Conservation (phyloP, 2,888 invertebrate genomes). For the Eustalomyia histrio region DNA sequence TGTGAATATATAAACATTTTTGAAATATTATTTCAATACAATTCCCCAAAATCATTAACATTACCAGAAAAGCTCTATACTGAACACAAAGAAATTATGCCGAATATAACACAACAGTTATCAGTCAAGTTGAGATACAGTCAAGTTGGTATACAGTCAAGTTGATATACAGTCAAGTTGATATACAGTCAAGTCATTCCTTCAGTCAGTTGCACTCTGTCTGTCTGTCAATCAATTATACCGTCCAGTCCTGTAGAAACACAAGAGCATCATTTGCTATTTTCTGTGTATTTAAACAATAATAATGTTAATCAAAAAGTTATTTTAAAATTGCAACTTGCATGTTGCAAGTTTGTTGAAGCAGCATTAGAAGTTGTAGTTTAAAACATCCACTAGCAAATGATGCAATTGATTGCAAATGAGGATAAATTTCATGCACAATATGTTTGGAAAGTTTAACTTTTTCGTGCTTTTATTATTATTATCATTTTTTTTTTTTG, state of each 20-base stretch:
- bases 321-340: slow-evolving; percentile 26
- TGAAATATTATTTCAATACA: not conserved
- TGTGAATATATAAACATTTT: not conserved
- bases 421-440: slow-evolving; percentile 58
- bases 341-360: not conserved
- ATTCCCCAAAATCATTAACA: not conserved
- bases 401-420: slow-evolving; percentile 61
- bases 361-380: not conserved
- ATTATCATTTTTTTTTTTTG: not conserved
- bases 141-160: slow-evolving; percentile 13
- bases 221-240: slow-evolving; percentile 39
- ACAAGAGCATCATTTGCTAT: slow-evolving; percentile 12
- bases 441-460: slow-evolving; percentile 43
- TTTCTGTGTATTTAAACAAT: slow-evolving; percentile 47
- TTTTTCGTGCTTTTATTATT: not conserved
- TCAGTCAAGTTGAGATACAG: slow-evolving; percentile 2
- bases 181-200: slow-evolving; percentile 23
- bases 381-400: slow-evolving; percentile 42
- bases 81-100: slow-evolving; percentile 6
- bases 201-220: slow-evolving; percentile 42
- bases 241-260: slow-evolving; percentile 16
- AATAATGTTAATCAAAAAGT: slow-evolving; percentile 59
- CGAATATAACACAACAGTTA: slow-evolving; percentile 13
- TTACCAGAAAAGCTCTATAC: not conserved
- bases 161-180: not conserved